Percentiles rank a stretch among this genome's conserved stretches.
Conservation (phyloP, 2,888 invertebrate genomes). For the Ommatoiulus sabulosus region DNA sequence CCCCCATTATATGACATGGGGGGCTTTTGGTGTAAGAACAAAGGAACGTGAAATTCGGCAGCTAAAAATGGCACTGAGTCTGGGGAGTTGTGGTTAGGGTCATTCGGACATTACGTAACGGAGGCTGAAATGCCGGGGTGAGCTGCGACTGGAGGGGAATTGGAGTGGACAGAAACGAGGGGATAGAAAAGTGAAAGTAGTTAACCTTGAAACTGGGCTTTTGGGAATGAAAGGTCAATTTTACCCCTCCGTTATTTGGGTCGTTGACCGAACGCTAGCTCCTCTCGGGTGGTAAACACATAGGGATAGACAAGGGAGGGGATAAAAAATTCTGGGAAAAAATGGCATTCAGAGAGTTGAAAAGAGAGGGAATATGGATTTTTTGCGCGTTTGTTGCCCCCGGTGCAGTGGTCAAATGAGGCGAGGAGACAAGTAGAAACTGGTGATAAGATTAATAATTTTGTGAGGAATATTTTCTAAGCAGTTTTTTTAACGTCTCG, state of each 20-base stretch:
- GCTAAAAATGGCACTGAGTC: neutral
- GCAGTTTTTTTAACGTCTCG: neutral
- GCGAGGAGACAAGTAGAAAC: neutral
- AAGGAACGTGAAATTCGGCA: neutral
- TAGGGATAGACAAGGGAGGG: neutral
- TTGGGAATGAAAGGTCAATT: constrained; percentile 28
- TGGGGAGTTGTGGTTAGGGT: neutral
- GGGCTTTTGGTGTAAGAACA: neutral
- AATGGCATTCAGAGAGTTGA: constrained; percentile 17
- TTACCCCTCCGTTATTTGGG: constrained; percentile 43
- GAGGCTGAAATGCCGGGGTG: neutral
- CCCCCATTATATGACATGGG: no score
- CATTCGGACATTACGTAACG: constrained; percentile 24
- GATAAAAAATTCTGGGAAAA: constrained; percentile 23
- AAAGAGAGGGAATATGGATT: constrained; percentile 40
- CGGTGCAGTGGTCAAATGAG: constrained; percentile 4
- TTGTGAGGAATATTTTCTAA: neutral
- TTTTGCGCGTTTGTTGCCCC: constrained; percentile 26
- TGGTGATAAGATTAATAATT: constrained; percentile 30
- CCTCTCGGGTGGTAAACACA: neutral
- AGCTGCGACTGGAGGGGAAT: neutral
- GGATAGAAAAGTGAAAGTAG: constrained; percentile 27
- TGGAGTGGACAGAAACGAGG: constrained; percentile 17
- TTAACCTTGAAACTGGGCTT: constrained; percentile 34
- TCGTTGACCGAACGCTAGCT: constrained; percentile 11